These are phyloP conservation scores for Artemia franciscana DNA, from an alignment of 1,140 invertebrate genomes.

Conservation along the genomic window DNA sequence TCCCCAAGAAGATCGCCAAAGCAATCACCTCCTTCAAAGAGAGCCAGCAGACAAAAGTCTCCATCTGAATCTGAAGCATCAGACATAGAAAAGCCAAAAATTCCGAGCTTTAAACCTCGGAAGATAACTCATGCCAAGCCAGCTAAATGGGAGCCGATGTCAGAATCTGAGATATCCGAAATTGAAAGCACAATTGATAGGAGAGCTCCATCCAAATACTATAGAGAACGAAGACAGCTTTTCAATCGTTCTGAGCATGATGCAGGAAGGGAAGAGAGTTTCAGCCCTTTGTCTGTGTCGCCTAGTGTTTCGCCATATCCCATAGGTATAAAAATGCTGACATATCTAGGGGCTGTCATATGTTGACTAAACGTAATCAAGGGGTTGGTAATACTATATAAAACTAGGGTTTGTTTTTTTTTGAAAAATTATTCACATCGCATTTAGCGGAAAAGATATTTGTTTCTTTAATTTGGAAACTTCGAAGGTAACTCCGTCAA, in stretches of 20 bases:
- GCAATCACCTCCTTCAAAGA: background rate
- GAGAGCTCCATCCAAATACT: constrained; percentile 6
- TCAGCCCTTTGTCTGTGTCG: background rate
- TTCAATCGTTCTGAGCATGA: background rate
- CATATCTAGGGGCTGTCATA: background rate
- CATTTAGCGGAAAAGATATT: background rate
- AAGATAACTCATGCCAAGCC: constrained; percentile 26
- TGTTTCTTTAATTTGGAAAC: background rate
- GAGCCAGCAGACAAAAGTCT: background rate
- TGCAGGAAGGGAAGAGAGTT: background rate
- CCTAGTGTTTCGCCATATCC: background rate
- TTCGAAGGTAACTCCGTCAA: background rate
- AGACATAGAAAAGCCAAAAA: constrained; percentile 10
- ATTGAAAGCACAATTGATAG: constrained; percentile 20
- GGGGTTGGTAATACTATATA: background rate
- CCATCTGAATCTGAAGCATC: constrained; percentile 7
- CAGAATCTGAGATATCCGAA: constrained; percentile 34
- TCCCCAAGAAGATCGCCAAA: background rate
- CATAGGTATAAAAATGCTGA: background rate
- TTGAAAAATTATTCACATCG: background rate
- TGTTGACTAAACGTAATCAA: too few species aligned
- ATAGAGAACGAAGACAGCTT: constrained; percentile 2
- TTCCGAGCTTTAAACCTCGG: constrained; percentile 15
- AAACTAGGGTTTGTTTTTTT: background rate
- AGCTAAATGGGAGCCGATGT: constrained; percentile 36